Percentiles rank a stretch among this genome's conserved stretches.
Evolutionary conservation across 2,888 invertebrate species (phyloP).

Genomic region (Cremastobaeus sp.): DNA sequence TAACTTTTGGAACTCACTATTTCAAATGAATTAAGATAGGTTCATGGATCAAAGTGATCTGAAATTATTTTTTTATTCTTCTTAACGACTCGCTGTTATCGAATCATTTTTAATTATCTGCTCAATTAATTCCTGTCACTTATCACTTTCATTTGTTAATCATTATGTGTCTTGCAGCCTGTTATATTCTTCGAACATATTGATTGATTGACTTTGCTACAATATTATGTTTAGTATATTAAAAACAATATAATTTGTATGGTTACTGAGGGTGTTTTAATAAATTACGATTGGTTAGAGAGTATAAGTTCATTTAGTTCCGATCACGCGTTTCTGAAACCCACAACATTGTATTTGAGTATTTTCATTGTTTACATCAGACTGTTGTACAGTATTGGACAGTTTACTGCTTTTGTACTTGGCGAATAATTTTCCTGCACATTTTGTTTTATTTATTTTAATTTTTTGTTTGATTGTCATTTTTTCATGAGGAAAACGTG

Average conservation of each 20-base stretch:
- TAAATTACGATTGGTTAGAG: too few species aligned
- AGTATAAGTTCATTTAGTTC: not conserved
- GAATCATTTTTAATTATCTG: too few species aligned
- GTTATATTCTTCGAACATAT: not conserved
- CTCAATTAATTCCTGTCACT: too few species aligned
- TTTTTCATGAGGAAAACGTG: slow-evolving; percentile 13
- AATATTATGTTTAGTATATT: slow-evolving; percentile 3
- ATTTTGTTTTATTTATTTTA: slow-evolving; percentile 5
- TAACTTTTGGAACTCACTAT: too few species aligned
- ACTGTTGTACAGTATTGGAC: slow-evolving; percentile 39
- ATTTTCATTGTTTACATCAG: slow-evolving; percentile 7
- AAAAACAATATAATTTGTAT: not conserved
- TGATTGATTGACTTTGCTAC: not conserved
- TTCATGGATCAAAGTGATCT: too few species aligned
- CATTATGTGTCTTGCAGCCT: too few species aligned
- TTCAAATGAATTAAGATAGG: too few species aligned
- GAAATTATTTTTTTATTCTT: too few species aligned
- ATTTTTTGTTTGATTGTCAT: slow-evolving; percentile 4
- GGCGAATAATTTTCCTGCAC: slow-evolving; percentile 18
- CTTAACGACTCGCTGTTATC: too few species aligned
- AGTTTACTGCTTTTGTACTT: slow-evolving; percentile 34
- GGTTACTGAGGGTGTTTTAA: too few species aligned
- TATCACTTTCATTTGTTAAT: too few species aligned
- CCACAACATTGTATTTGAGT: not conserved
- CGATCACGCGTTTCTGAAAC: not conserved